These are phyloP conservation scores for Meteorus cinctellus DNA, from an alignment of 2,888 invertebrate species.

Conservation along the genomic window DNA sequence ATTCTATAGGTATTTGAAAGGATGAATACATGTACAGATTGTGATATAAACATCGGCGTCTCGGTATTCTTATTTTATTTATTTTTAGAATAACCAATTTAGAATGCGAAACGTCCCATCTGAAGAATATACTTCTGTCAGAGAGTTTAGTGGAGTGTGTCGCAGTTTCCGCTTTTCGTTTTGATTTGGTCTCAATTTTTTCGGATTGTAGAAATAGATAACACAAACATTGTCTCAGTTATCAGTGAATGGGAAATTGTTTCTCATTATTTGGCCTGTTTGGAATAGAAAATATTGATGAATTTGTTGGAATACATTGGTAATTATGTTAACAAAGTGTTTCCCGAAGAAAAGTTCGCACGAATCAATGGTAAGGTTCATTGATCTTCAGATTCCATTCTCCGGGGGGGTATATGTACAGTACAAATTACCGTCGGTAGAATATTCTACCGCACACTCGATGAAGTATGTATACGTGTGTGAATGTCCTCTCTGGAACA, in stretches of 20 bases:
- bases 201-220: not conserved
- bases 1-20: not conserved
- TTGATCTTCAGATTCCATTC: constrained; percentile 49
- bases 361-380: constrained; percentile 56
- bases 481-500: not conserved
- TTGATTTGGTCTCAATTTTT: not conserved
- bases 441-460: not conserved
- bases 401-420: constrained; percentile 1
- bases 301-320: not conserved
- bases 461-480: not conserved
- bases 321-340: constrained; percentile 50
- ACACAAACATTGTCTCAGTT: too few species aligned
- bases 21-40: not conserved
- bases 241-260: too few species aligned
- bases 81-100: constrained; percentile 39
- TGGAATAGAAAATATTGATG: not conserved
- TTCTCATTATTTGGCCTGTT: too few species aligned
- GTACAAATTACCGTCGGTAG: constrained; percentile 18
- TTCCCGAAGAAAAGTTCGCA: constrained; percentile 50
- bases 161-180: not conserved
- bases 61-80: constrained; percentile 20
- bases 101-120: constrained; percentile 8
- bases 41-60: constrained; percentile 1
- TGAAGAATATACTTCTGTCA: constrained; percentile 1
- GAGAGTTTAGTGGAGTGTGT: constrained; percentile 2